These are phyloP conservation scores for Aselliscus stoliczkanus DNA, from an alignment of 2,797 vertebrate species.

Conservation along the genomic window DNA sequence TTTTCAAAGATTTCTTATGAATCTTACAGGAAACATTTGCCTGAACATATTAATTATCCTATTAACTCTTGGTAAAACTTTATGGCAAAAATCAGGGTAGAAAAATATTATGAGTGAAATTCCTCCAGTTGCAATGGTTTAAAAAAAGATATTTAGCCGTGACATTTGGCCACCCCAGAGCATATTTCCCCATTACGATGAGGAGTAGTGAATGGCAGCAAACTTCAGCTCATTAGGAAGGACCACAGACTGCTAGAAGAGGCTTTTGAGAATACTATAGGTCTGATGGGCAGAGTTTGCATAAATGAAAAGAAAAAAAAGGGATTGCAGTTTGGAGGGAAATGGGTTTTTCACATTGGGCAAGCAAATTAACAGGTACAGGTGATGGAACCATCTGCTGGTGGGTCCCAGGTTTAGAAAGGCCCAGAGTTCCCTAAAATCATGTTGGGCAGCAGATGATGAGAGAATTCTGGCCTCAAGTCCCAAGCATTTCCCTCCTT, in stretches of 20 bases:
- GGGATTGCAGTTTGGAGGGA: not conserved
- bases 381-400: accelerated
- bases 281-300: not conserved
- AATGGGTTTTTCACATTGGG: not conserved
- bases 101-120: not conserved
- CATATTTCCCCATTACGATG: not conserved
- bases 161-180: not conserved
- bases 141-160: not conserved
- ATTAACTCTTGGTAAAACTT: not conserved
- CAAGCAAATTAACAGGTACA: not conserved
- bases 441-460: not conserved
- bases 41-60: not conserved
- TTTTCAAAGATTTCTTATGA: not conserved
- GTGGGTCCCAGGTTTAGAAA: not conserved
- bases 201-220: not conserved
- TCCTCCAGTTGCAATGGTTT: not conserved
- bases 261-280: not conserved
- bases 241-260: not conserved
- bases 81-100: not conserved
- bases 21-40: not conserved
- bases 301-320: not conserved
- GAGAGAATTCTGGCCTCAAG: not conserved
- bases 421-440: not conserved
- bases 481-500: not conserved
- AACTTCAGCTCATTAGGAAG: not conserved